These are phyloP conservation scores for Mesoclemmys tuberculata DNA, from an alignment of 2,113 vertebrate species.

Conservation along the genomic window DNA sequence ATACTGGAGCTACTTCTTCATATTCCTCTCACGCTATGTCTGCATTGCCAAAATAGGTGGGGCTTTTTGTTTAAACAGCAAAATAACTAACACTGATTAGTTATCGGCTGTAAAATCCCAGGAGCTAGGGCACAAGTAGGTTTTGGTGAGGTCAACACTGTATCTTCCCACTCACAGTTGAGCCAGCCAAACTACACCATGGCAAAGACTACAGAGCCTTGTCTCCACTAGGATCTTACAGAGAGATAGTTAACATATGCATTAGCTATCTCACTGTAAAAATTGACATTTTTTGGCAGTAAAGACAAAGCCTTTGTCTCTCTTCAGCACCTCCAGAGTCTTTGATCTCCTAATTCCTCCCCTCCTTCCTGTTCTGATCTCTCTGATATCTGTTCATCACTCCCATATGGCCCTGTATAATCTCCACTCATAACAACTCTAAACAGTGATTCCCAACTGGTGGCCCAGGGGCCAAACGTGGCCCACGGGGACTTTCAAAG, in stretches of 20 bases:
- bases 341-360: constrained; percentile 57
- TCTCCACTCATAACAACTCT: not conserved
- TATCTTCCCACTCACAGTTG: not conserved
- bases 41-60: not conserved
- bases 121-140: not conserved
- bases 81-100: not conserved
- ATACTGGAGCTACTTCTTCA: not conserved
- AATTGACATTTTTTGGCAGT: not conserved
- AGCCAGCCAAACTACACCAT: not conserved
- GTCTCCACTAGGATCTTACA: not conserved
- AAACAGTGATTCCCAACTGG: too few relatives aligned
- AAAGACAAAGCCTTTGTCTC: not conserved
- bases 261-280: constrained; percentile 19
- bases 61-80: not conserved
- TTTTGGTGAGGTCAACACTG: not conserved
- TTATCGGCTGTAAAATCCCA: not conserved
- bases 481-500: too few relatives aligned
- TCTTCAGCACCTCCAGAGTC: constrained; percentile 38
- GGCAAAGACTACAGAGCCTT: constrained; percentile 10
- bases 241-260: not conserved
- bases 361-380: constrained; percentile 50
- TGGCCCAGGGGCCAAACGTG: too few relatives aligned
- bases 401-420: not conserved
- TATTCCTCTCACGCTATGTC: not conserved
- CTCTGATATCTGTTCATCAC: constrained; percentile 38